Percentiles rank a stretch among this genome's conserved stretches.
Conservation (phyloP, 2,113 vertebrate genomes). For the Petromus typicus region DNA sequence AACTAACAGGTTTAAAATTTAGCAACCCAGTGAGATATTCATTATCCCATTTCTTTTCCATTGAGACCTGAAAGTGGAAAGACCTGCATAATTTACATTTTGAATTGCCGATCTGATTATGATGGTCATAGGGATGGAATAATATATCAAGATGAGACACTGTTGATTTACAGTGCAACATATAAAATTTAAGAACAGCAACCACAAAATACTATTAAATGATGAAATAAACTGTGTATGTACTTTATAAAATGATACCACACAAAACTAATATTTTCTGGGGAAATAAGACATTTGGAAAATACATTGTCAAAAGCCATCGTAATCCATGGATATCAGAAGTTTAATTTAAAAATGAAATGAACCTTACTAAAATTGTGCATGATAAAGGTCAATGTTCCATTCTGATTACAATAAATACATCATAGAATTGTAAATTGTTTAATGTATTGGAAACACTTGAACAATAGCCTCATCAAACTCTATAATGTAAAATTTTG, state of each 20-base stretch:
- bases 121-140: background rate
- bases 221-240: background rate
- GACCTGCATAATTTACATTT: background rate
- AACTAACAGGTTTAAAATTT: background rate
- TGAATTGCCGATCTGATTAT: background rate
- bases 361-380: background rate
- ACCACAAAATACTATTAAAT: background rate
- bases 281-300: constrained; percentile 37
- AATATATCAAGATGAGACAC: background rate
- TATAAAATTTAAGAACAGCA: background rate
- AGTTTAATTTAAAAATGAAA: background rate
- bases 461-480: background rate
- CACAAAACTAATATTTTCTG: constrained; percentile 3
- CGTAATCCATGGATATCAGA: background rate
- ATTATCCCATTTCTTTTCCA: background rate
- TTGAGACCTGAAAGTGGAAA: background rate
- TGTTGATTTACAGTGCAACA: background rate
- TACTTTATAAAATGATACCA: constrained; percentile 7
- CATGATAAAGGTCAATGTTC: background rate
- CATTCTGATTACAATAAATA: background rate
- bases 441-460: background rate
- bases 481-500: background rate
- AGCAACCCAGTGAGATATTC: background rate
- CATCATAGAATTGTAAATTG: background rate
- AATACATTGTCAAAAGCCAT: constrained; percentile 12